A percentile compares a stretch with the other conserved stretches of the same genome.
Conservation (phyloP, 2,888 invertebrate species). For the Diachrysia chrysitis region DNA sequence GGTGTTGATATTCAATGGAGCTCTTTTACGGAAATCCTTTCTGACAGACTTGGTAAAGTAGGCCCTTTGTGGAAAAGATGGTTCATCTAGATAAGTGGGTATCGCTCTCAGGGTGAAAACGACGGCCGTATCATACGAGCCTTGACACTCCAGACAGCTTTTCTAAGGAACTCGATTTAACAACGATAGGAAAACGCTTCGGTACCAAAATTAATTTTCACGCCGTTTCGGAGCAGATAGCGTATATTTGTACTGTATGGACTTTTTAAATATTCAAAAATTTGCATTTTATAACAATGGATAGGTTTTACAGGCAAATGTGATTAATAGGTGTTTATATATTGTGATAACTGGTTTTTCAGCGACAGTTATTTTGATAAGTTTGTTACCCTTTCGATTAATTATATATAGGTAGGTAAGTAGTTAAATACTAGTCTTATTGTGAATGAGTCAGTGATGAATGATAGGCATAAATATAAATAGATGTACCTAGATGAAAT, state of each 20-base stretch:
- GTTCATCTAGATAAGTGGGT: slow-evolving; percentile 87
- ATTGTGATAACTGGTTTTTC: slow-evolving; percentile 38
- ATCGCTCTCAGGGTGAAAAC: slow-evolving; percentile 75
- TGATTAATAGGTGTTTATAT: slow-evolving; percentile 5
- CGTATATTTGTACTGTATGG: background rate
- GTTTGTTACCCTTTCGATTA: slow-evolving; percentile 38
- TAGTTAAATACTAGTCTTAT: background rate
- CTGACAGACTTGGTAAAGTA: slow-evolving; percentile 67
- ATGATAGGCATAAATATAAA: background rate
- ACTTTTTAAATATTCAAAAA: slow-evolving; percentile 27
- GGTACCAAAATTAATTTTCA: slow-evolving; percentile 47
- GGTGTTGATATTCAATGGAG: slow-evolving; percentile 65
- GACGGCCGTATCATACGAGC: slow-evolving; percentile 59
- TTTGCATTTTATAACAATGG: slow-evolving; percentile 43
- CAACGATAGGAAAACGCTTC: slow-evolving; percentile 36
- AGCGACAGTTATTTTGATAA: slow-evolving; percentile 11
- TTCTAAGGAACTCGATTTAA: slow-evolving; percentile 58
- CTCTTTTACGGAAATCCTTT: slow-evolving; percentile 71
- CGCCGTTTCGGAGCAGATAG: slow-evolving; percentile 5
- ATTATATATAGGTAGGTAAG: too few relatives aligned
- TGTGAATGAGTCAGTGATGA: background rate
- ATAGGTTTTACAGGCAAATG: background rate
- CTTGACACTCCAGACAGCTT: slow-evolving; percentile 57
- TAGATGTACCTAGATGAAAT: too few relatives aligned
- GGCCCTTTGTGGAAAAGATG: slow-evolving; percentile 77